These are phyloP conservation scores for Alitta virens DNA, from an alignment of 2,888 invertebrate genomes.

Conservation along the genomic window DNA sequence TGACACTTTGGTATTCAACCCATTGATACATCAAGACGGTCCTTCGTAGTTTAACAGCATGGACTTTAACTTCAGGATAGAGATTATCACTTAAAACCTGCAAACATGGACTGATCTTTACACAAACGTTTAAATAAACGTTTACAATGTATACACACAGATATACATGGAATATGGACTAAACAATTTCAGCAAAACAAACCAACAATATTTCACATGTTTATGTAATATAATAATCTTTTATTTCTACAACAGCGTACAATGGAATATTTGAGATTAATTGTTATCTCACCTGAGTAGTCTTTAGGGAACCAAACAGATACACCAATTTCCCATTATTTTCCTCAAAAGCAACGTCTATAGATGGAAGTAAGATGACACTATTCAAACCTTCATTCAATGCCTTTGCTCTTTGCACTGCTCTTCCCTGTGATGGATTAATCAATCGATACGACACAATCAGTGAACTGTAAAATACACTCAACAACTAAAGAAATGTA, in stretches of 20 bases:
- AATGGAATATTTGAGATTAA: too few relatives aligned
- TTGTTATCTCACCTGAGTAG: conserved; percentile 72
- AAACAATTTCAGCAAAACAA: too few relatives aligned
- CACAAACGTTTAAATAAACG: too few relatives aligned
- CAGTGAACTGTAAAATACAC: too few relatives aligned
- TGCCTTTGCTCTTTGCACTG: conserved; percentile 76
- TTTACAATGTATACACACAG: too few relatives aligned
- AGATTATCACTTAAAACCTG: conserved; percentile 66
- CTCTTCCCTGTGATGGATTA: conserved; percentile 64
- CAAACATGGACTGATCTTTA: too few relatives aligned
- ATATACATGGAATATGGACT: too few relatives aligned
- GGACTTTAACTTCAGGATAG: conserved; percentile 75
- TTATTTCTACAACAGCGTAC: too few relatives aligned
- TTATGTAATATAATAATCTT: too few relatives aligned
- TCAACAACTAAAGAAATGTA: too few relatives aligned
- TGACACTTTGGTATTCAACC: conserved; percentile 69
- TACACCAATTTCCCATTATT: conserved; percentile 78
- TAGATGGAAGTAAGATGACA: conserved; percentile 60
- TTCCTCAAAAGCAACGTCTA: conserved; percentile 60
- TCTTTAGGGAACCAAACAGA: conserved; percentile 70
- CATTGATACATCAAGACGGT: conserved; percentile 92
- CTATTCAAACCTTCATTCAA: conserved; percentile 75
- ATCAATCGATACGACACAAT: not conserved
- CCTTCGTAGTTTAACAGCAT: conserved; percentile 79
- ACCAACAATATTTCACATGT: too few relatives aligned